Evolutionary conservation across 2,113 vertebrate genomes (phyloP).

Genomic region (Taurulus bubalis): DNA sequence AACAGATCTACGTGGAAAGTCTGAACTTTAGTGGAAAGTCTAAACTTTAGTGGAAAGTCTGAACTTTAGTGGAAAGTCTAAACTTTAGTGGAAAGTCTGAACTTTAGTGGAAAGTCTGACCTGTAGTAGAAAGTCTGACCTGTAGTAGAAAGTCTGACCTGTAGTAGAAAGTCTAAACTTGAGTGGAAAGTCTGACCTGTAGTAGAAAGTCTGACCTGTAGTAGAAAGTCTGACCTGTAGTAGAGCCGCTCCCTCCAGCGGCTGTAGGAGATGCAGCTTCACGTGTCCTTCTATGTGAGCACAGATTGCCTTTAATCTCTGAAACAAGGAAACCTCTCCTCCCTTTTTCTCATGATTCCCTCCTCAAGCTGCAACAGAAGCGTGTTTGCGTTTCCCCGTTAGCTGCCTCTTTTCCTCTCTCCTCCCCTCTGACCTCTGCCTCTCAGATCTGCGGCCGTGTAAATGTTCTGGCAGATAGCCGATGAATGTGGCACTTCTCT

Average conservation of each 20-base stretch:
- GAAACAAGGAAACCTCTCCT: not conserved
- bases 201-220: no score
- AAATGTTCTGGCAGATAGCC: constrained; percentile 64
- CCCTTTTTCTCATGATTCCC: not conserved
- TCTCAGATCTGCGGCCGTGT: constrained; percentile 53
- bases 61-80: no score
- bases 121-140: no score
- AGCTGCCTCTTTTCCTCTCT: not conserved
- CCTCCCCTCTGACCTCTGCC: constrained; percentile 29
- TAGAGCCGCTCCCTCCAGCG: not conserved
- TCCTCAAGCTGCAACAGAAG: not conserved
- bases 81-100: no score
- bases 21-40: no score
- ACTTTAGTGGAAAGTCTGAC: no score
- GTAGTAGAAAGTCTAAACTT: no score
- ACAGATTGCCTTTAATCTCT: not conserved
- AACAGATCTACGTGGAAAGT: no score
- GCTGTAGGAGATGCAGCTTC: not conserved
- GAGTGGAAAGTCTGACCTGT: no score
- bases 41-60: no score
- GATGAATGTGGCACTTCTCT: constrained; percentile 75
- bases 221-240: no score
- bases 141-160: no score
- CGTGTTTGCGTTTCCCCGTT: not conserved
- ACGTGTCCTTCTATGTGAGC: not conserved